These are phyloP conservation scores for Loriculus beryllinus DNA, from an alignment of 2,797 vertebrate species.

Conservation along the genomic window DNA sequence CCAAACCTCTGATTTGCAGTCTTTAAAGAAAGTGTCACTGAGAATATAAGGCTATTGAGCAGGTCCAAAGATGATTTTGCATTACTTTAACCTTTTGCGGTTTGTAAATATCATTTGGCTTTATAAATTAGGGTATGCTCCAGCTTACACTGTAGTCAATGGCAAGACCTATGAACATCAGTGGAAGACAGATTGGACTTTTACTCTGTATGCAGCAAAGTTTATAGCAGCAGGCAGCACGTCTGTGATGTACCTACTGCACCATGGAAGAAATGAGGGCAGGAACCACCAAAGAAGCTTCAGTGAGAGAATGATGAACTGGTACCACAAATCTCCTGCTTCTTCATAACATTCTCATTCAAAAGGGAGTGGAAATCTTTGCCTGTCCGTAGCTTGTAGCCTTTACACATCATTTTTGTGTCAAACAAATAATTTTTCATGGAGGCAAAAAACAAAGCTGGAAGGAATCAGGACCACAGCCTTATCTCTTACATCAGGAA, in stretches of 20 bases:
- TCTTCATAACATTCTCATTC: neutral
- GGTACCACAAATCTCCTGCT: neutral
- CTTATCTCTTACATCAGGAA: neutral
- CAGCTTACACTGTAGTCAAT: neutral
- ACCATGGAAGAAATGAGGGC: neutral
- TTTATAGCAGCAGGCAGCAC: accelerated
- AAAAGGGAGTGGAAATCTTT: neutral
- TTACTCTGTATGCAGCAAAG: neutral
- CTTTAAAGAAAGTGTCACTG: neutral
- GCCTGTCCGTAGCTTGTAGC: neutral
- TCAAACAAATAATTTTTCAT: neutral
- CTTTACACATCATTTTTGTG: neutral
- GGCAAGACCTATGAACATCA: neutral
- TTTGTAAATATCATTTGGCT: neutral
- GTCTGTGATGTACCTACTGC: neutral
- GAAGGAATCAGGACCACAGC: neutral
- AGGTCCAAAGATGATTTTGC: neutral
- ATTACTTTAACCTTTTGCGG: neutral
- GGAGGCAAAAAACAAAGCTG: neutral
- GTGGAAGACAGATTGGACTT: neutral
- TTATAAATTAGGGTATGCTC: neutral
- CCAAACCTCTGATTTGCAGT: neutral
- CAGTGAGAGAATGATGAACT: neutral
- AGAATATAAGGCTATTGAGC: neutral
- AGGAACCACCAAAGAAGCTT: neutral